Evolutionary conservation across 2,888 invertebrate species (phyloP).

Genomic region (Meteorus colon): DNA sequence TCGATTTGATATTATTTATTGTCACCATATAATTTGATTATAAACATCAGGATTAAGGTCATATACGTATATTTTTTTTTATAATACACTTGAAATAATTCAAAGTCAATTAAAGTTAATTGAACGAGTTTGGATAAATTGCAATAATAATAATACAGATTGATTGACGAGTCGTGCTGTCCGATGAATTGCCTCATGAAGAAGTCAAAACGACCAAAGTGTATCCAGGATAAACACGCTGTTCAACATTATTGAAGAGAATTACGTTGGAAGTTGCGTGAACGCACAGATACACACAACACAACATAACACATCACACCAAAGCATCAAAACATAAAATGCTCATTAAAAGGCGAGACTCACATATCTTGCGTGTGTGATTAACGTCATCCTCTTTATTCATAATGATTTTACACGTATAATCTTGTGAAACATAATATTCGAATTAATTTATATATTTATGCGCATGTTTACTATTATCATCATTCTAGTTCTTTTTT

Average conservation of each 20-base stretch:
- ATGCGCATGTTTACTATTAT: neutral
- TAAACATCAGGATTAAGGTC: slow-evolving; percentile 13
- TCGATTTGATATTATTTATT: slow-evolving; percentile 1
- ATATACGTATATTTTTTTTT: neutral
- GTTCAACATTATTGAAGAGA: slow-evolving; percentile 59
- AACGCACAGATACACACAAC: slow-evolving; percentile 10
- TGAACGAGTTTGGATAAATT: slow-evolving; percentile 13
- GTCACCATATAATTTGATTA: slow-evolving; percentile 13
- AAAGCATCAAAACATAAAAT: slow-evolving; percentile 4
- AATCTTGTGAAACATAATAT: slow-evolving; percentile 2
- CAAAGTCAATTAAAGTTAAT: slow-evolving; percentile 11
- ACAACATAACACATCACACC: slow-evolving; percentile 1
- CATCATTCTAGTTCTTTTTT: neutral
- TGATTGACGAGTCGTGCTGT: slow-evolving; percentile 62
- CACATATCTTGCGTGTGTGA: neutral
- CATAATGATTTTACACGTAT: slow-evolving; percentile 17
- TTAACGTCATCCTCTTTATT: slow-evolving; percentile 8
- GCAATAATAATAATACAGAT: slow-evolving; percentile 18
- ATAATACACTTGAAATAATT: neutral
- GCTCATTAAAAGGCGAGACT: slow-evolving; percentile 3
- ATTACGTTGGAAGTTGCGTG: slow-evolving; percentile 34
- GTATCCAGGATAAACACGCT: slow-evolving; percentile 69
- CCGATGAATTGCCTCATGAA: slow-evolving; percentile 65
- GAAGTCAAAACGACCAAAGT: slow-evolving; percentile 63
- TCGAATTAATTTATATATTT: neutral